These are phyloP conservation scores for Drosophila arizonae DNA, from an alignment of 1,140 invertebrate species.

Conservation along the genomic window DNA sequence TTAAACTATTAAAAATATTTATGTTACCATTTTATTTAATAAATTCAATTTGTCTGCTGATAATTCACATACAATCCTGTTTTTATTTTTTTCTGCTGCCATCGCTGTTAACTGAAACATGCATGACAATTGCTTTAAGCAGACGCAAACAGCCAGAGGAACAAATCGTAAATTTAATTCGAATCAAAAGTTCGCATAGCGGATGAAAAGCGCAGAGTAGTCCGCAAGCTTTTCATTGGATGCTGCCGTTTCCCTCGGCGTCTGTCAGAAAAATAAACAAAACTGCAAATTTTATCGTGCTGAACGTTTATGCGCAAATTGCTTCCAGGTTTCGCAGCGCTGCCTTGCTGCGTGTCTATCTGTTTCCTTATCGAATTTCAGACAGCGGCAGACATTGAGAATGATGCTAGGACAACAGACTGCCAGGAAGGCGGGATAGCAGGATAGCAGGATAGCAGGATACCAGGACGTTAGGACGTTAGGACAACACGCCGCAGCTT, in stretches of 20 bases:
- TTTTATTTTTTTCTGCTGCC: too few species aligned
- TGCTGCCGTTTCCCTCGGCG: slow-evolving; percentile 45
- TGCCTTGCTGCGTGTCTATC: slow-evolving; percentile 36
- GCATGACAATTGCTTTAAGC: slow-evolving; percentile 40
- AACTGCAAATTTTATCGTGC: slow-evolving; percentile 79
- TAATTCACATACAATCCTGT: too few species aligned
- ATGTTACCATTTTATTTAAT: too few species aligned
- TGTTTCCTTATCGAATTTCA: slow-evolving; percentile 77
- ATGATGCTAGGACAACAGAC: slow-evolving; percentile 36
- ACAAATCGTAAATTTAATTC: slow-evolving; percentile 74
- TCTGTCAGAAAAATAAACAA: slow-evolving; percentile 80
- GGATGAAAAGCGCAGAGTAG: slow-evolving; percentile 60
- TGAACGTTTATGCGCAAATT: slow-evolving; percentile 81
- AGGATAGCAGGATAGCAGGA: background rate
- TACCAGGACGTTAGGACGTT: slow-evolving; percentile 6
- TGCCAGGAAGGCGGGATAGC: too few species aligned
- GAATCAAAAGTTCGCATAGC: slow-evolving; percentile 45
- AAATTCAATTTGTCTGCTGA: too few species aligned
- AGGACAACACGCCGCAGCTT: slow-evolving; percentile 26
- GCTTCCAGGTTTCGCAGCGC: slow-evolving; percentile 73
- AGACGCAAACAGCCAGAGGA: slow-evolving; percentile 34
- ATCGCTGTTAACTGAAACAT: background rate
- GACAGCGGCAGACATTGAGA: slow-evolving; percentile 25
- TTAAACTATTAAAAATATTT: too few species aligned
- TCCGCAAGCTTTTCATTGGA: slow-evolving; percentile 45